Evolutionary conservation across 1,140 invertebrate species (phyloP).

Genomic region (Cydia amplana): DNA sequence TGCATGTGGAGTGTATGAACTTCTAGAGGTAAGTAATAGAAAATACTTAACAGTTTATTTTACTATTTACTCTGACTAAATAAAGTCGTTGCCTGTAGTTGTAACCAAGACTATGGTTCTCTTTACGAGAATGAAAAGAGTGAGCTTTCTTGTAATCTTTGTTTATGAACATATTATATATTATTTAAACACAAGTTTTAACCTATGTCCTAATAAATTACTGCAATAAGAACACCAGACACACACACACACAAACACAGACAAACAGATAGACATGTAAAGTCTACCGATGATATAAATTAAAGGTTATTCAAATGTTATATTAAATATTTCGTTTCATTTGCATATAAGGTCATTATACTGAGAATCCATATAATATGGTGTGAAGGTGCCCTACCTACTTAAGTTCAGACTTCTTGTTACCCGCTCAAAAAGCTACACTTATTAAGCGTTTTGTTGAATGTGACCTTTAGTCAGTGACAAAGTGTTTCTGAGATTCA

Average conservation of each 20-base stretch:
- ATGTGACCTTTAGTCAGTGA: slow-evolving; percentile 64
- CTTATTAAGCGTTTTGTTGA: slow-evolving; percentile 48
- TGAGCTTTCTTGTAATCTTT: too few species aligned
- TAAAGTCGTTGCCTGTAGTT: too few species aligned
- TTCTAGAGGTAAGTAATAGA: slow-evolving; percentile 79
- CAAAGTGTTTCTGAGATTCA: slow-evolving; percentile 49
- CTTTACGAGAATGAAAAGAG: too few species aligned
- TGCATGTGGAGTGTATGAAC: slow-evolving; percentile 80
- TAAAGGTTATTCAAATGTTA: neutral
- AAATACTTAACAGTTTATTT: neutral
- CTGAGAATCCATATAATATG: slow-evolving; percentile 13
- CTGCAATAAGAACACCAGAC: too few species aligned
- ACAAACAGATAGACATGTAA: neutral
- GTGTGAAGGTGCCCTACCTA: slow-evolving; percentile 23
- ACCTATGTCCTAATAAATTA: too few species aligned
- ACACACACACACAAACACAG: too few species aligned
- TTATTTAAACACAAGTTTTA: too few species aligned
- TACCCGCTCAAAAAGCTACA: slow-evolving; percentile 35
- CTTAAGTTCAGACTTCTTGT: slow-evolving; percentile 25
- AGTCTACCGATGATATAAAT: neutral
- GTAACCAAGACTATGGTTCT: too few species aligned
- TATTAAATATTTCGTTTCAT: slow-evolving; percentile 7
- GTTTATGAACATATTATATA: too few species aligned
- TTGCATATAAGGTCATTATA: slow-evolving; percentile 22
- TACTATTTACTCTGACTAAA: neutral